Percentiles rank a stretch among this genome's conserved stretches.
phyloP scores from a whole-genome alignment of 2,888 invertebrate genomes.

The Buathra laborator region DNA sequence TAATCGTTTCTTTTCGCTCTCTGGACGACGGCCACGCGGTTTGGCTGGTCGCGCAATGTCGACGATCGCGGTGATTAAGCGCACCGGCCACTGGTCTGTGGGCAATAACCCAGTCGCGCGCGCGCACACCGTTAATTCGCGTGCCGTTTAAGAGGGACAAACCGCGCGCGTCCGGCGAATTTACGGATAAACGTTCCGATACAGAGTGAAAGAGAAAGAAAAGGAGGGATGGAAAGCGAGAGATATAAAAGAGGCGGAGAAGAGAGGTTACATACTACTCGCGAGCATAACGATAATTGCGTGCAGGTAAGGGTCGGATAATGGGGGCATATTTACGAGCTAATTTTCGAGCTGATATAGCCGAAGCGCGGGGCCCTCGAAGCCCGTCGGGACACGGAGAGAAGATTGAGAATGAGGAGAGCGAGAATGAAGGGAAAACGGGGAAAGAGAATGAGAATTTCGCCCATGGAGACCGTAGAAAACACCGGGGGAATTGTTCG shows the following conservation, averaged over 20 bases:
- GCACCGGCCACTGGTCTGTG: conserved; percentile 20
- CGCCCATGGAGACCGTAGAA: not conserved
- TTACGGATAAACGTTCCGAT: conserved; percentile 50
- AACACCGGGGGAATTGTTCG: not conserved
- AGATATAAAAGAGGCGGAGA: conserved; percentile 52
- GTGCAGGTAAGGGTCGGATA: conserved; percentile 69
- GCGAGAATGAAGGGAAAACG: not conserved
- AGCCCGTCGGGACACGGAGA: conserved; percentile 25
- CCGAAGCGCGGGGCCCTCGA: conserved; percentile 47
- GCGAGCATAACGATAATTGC: conserved; percentile 73
- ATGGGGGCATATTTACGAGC: conserved; percentile 76
- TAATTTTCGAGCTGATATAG: conserved; percentile 74
- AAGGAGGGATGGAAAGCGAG: conserved; percentile 57
- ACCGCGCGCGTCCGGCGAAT: conserved; percentile 51
- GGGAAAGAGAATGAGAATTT: conserved; percentile 43
- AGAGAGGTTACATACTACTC: conserved; percentile 68
- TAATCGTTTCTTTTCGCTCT: not conserved
- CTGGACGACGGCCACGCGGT: not conserved
- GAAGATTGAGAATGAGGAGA: conserved; percentile 15
- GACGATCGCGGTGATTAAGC: conserved; percentile 28
- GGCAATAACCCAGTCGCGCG: conserved; percentile 32
- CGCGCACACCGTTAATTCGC: conserved; percentile 41
- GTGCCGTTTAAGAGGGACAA: conserved; percentile 43
- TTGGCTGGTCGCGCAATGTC: not conserved
- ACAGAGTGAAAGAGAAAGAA: conserved; percentile 48